phyloP scores from a whole-genome alignment of 2,888 invertebrate genomes.

The Gari tellinella region DNA sequence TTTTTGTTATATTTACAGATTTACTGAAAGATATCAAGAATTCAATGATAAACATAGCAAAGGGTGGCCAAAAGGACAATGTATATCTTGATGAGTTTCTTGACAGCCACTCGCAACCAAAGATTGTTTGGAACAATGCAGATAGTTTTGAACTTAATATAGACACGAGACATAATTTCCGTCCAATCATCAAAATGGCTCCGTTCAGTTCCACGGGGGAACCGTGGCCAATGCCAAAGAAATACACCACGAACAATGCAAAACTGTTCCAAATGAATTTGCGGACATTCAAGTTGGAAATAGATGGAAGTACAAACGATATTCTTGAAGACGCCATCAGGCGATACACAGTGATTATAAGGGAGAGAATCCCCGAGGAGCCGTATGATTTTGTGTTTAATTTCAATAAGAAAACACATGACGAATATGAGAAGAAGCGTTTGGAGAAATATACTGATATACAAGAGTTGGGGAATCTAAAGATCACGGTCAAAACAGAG shows the following conservation, averaged over 20 bases:
- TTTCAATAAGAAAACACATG: slow-evolving; percentile 28
- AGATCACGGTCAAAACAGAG: slow-evolving; percentile 21
- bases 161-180: slow-evolving; percentile 29
- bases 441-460: slow-evolving; percentile 34
- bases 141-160: slow-evolving; percentile 30
- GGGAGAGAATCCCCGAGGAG: slow-evolving; percentile 59
- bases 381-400: slow-evolving; percentile 56
- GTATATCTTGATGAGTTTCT: slow-evolving; percentile 39
- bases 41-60: no score
- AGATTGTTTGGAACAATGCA: slow-evolving; percentile 2
- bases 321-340: slow-evolving; percentile 86
- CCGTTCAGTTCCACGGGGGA: slow-evolving; percentile 45
- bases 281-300: slow-evolving; percentile 44
- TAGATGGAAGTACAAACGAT: slow-evolving; percentile 85
- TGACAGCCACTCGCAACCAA: slow-evolving; percentile 34
- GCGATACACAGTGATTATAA: slow-evolving; percentile 86
- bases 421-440: slow-evolving; percentile 15
- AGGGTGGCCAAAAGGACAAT: slow-evolving; percentile 5
- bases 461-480: slow-evolving; percentile 18
- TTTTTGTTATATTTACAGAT: no score
- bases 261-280: slow-evolving; percentile 34
- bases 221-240: slow-evolving; percentile 51
- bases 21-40: no score
- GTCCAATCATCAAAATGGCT: slow-evolving; percentile 40
- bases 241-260: slow-evolving; percentile 15